Evolutionary conservation across 2,113 vertebrate species (phyloP).

Genomic region (Anoura caudifer): DNA sequence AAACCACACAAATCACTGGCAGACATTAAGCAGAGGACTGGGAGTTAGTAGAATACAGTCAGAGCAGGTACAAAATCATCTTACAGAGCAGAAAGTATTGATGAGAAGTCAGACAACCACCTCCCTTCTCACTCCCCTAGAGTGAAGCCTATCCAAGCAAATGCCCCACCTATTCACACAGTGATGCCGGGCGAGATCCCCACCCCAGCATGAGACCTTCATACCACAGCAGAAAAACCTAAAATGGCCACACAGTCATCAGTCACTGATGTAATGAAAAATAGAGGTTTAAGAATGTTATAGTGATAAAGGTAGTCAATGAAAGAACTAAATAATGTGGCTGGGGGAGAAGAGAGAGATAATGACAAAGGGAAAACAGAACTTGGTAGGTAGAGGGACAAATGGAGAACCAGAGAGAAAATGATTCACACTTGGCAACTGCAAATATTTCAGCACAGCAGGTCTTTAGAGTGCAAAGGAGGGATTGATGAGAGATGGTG

Average conservation of each 20-base stretch:
- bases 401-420: not conserved
- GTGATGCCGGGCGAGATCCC: not conserved
- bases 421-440: not conserved
- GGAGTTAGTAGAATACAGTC: not conserved
- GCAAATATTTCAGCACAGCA: not conserved
- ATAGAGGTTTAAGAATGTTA: not conserved
- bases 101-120: not conserved
- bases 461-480: not conserved
- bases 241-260: not conserved
- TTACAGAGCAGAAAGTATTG: not conserved
- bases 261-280: not conserved
- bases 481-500: not conserved
- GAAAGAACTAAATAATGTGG: not conserved
- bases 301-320: not conserved
- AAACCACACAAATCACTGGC: not conserved
- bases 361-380: not conserved
- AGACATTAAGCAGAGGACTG: not conserved
- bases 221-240: not conserved
- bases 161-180: not conserved
- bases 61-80: not conserved
- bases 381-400: not conserved
- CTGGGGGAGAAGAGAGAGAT: not conserved
- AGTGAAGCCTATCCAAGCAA: not conserved
- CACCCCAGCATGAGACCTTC: not conserved
- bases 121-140: not conserved